Percentiles rank a stretch among this genome's conserved stretches.
phyloP scores from a whole-genome alignment of 2,888 invertebrate genomes.

The Morpho achilles region DNA sequence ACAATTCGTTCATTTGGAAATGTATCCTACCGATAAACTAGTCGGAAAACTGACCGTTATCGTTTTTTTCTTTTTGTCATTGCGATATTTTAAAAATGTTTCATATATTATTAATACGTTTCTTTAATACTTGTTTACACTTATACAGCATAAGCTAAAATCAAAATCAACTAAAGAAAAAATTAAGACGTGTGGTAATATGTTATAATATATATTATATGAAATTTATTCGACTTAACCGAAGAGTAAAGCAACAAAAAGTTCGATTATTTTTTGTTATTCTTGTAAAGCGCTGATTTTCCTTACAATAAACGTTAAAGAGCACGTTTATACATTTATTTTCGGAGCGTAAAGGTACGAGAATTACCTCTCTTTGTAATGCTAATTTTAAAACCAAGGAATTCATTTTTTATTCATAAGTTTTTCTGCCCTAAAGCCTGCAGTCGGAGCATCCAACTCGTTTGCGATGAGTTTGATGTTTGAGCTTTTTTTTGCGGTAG shows the following conservation, averaged over 20 bases:
- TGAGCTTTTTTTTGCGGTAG: constrained; percentile 31
- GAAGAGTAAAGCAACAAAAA: constrained; percentile 7
- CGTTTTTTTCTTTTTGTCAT: too few species aligned
- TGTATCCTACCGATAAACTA: too few species aligned
- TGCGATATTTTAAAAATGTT: too few species aligned
- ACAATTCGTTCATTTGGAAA: too few species aligned
- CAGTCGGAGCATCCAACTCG: constrained; percentile 69
- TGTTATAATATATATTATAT: too few species aligned
- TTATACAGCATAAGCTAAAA: too few species aligned
- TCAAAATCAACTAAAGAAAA: too few species aligned
- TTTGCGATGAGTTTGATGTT: constrained; percentile 64
- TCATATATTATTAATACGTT: too few species aligned
- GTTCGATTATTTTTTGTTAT: constrained; percentile 18
- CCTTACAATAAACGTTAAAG: constrained; percentile 64
- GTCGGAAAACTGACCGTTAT: too few species aligned
- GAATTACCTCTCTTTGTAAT: constrained; percentile 77
- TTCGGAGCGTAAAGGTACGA: constrained; percentile 68
- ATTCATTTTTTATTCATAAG: constrained; percentile 79
- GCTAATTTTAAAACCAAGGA: constrained; percentile 78
- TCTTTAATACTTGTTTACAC: too few species aligned
- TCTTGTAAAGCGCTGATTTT: constrained; percentile 57
- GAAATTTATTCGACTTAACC: too few species aligned
- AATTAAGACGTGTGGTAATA: too few species aligned
- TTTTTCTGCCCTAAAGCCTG: constrained; percentile 73
- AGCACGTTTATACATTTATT: constrained; percentile 66